Base-by-base conservation (phyloP, 2,797 vertebrate genomes). In the Premnoplex brunnescens region DNA sequence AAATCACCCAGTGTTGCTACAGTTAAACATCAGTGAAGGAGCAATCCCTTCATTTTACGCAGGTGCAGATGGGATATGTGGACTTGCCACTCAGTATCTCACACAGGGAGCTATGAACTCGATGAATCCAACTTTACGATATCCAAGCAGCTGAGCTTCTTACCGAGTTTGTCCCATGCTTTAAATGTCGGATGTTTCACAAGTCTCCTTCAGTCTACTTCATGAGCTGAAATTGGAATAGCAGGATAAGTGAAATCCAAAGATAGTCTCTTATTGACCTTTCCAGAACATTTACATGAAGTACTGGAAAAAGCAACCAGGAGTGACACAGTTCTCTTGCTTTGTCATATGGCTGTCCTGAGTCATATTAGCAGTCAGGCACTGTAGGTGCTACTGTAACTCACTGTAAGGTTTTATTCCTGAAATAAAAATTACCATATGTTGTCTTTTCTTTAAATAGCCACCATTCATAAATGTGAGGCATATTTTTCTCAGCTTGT, bases 391-490 rank as follows among this genome's bases (percentile, higher is more conserved):
- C 60, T 85, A 30, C 58, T 71, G 60, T 77, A 92, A 64, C 63
- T 58, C 74, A 2, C 77, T 11, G 85, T 75, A 59, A 46, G 63
- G 28, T 80, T 85, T 52, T 68, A 49, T 24, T 89, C 54, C 44
- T 60, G 52, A 94, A 93, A 88, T 77, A 91, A 80, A 34, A 36
- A 60, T 36, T 71, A 54, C 52, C 44, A 60, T 88, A 85, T 74
- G 41, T n/a, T 92, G 21, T 52, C 32, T 66, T 92, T 56, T 28
- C 32, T 88, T 77, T 82, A 92, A 87, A 87, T 87, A 79, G 41
- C 60, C 85, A 19, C 54, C 71, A 89, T 96, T 95, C 67, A 74
- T 82, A 93, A 87, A 85, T 74, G 34, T 68, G 58, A 81, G 39
- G 23, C 51, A 23, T 69, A 37, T 82, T 92, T 84, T 96, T 88